These are phyloP conservation scores for Pituophis catenifer DNA, from an alignment of 2,113 vertebrate genomes.

Conservation along the genomic window DNA sequence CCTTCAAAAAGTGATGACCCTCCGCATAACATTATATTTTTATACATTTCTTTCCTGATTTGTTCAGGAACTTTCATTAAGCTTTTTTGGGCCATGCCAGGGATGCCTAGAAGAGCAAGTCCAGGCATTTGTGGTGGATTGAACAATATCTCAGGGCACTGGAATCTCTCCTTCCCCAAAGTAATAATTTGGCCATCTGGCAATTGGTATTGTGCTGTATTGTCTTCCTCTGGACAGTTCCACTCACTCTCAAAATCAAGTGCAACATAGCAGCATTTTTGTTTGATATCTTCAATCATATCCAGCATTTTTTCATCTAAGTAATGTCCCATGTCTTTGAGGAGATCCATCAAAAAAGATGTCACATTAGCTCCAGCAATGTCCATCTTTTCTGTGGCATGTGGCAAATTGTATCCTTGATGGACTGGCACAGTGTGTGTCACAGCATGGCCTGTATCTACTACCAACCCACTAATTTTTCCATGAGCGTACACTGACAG, in stretches of 20 bases:
- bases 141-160: slow-evolving; percentile 64
- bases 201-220: slow-evolving; percentile 32
- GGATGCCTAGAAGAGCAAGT: slow-evolving; percentile 39
- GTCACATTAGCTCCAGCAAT: slow-evolving; percentile 60
- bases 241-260: slow-evolving; percentile 17
- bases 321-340: slow-evolving; percentile 14
- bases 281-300: slow-evolving; percentile 53
- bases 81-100: slow-evolving; percentile 44
- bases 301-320: slow-evolving; percentile 34
- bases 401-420: slow-evolving; percentile 58
- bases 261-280: slow-evolving; percentile 53
- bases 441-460: slow-evolving; percentile 55
- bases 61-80: slow-evolving; percentile 32
- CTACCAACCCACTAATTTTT: slow-evolving; percentile 56
- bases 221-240: neutral
- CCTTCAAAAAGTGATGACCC: slow-evolving; percentile 60
- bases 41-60: neutral
- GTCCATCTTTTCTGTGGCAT: slow-evolving; percentile 55
- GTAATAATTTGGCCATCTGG: slow-evolving; percentile 46
- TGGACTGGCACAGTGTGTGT: slow-evolving; percentile 51
- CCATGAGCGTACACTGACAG: slow-evolving; percentile 61
- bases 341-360: slow-evolving; percentile 48
- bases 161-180: slow-evolving; percentile 55
- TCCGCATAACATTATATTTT: slow-evolving; percentile 57
- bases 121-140: slow-evolving; percentile 28